A percentile compares a stretch with the other conserved stretches of the same genome.
Conservation (phyloP, 2,888 invertebrate genomes). For the Dicycla oo region DNA sequence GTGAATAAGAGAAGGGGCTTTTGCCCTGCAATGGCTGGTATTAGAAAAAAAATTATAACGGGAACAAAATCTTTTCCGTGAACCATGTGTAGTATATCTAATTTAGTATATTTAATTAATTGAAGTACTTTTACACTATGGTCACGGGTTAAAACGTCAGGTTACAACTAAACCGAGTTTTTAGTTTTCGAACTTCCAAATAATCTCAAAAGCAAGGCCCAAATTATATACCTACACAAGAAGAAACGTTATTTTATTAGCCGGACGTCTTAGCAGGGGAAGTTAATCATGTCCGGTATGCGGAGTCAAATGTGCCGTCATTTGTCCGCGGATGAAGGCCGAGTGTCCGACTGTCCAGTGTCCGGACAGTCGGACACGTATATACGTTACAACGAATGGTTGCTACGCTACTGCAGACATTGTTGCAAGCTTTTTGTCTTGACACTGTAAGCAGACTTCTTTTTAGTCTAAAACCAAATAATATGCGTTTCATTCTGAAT, state of each 20-base stretch:
- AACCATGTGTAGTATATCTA: neutral
- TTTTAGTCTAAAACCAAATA: neutral
- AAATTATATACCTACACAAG: neutral
- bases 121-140: neutral
- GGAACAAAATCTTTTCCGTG: neutral
- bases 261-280: slow-evolving; percentile 15
- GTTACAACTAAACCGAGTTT: neutral
- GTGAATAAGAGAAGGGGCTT: neutral
- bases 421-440: neutral
- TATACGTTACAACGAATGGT: slow-evolving; percentile 26
- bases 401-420: slow-evolving; percentile 2
- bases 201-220: neutral
- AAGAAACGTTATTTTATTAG: slow-evolving; percentile 43
- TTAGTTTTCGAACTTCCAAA: neutral
- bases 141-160: neutral
- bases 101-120: neutral
- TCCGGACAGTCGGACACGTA: slow-evolving; percentile 8
- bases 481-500: neutral
- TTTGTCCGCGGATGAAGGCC: slow-evolving; percentile 56
- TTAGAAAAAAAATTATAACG: neutral
- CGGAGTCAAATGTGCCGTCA: slow-evolving; percentile 53
- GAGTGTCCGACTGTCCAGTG: slow-evolving; percentile 11
- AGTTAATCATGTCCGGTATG: slow-evolving; percentile 56
- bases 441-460: neutral
- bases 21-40: neutral